These are phyloP conservation scores for Acronicta psi DNA, from an alignment of 2,888 invertebrate genomes.

Conservation along the genomic window DNA sequence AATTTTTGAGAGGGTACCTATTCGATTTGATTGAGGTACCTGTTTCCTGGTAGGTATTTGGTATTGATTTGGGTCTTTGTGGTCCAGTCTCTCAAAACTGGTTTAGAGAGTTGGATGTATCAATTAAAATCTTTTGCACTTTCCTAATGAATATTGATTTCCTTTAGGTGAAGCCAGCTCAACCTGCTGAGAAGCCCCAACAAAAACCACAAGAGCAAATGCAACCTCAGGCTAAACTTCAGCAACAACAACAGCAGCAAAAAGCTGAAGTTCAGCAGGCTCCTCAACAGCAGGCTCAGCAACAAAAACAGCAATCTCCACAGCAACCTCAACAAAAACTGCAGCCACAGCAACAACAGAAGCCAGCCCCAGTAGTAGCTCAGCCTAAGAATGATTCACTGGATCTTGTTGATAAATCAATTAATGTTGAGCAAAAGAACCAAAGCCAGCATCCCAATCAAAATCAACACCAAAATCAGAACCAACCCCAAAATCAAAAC, in stretches of 20 bases:
- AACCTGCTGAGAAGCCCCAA: slow-evolving; percentile 52
- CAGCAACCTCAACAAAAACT: slow-evolving; percentile 53
- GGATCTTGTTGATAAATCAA: slow-evolving; percentile 75
- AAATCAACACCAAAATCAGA: slow-evolving; percentile 35
- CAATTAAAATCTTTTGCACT: too few relatives aligned
- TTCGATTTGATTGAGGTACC: too few relatives aligned
- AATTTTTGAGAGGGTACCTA: too few relatives aligned
- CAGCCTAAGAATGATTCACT: slow-evolving; percentile 64
- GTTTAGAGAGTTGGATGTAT: too few relatives aligned
- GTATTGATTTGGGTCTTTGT: too few relatives aligned
- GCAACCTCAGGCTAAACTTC: slow-evolving; percentile 33
- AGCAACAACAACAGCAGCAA: slow-evolving; percentile 50
- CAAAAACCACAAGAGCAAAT: slow-evolving; percentile 31
- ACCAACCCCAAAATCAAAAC: slow-evolving; percentile 10
- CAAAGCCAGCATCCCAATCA: slow-evolving; percentile 57
- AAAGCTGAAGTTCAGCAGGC: slow-evolving; percentile 49
- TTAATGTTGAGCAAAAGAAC: slow-evolving; percentile 67
- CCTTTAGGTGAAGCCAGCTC: slow-evolving; percentile 49
- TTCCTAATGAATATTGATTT: not conserved
- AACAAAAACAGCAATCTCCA: slow-evolving; percentile 46
- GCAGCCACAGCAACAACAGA: slow-evolving; percentile 57
- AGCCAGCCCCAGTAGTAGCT: slow-evolving; percentile 60
- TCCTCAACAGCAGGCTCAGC: slow-evolving; percentile 52
- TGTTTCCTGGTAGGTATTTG: too few relatives aligned
- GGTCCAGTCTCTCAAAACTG: too few relatives aligned